A percentile compares a stretch with the other conserved stretches of the same genome.
These are phyloP conservation scores for Hexactinellida sp. DNA, from an alignment of 37 sponge, comb jelly and placozoan species.

Conservation along the genomic window DNA sequence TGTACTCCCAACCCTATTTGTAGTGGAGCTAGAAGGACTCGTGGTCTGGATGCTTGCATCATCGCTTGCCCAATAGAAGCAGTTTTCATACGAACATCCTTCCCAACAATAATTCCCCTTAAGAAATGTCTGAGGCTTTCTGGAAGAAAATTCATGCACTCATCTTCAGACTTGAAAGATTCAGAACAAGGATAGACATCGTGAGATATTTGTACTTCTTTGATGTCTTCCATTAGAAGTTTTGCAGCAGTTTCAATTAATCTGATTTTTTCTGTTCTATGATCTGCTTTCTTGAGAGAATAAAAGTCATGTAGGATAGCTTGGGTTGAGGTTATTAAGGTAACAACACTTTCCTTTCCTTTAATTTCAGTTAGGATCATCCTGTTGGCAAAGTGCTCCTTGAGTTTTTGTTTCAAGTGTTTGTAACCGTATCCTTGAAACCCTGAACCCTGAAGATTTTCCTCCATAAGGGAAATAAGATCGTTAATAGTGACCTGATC, in stretches of 20 bases:
- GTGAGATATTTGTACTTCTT: constrained; percentile 25
- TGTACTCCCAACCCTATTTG: constrained; percentile 19
- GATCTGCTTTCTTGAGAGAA: neutral
- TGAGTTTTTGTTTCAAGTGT: constrained; percentile 19
- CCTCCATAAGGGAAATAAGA: constrained; percentile 19
- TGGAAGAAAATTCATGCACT: neutral
- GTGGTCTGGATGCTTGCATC: constrained; percentile 29
- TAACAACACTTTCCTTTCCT: constrained; percentile 27
- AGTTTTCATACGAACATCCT: neutral
- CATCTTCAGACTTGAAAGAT: constrained; percentile 15
- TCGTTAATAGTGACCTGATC: constrained; percentile 30
- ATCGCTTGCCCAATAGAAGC: neutral
- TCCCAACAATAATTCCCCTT: neutral
- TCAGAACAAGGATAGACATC: constrained; percentile 17
- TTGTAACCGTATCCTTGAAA: constrained; percentile 23
- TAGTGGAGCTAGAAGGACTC: constrained; percentile 30
- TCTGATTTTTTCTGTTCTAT: constrained; percentile 14
- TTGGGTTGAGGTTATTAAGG: constrained; percentile 23
- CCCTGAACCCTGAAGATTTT: too few relatives aligned
- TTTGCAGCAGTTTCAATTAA: constrained; percentile 30
- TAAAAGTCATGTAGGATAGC: constrained; percentile 30
- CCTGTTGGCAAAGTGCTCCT: constrained; percentile 27
- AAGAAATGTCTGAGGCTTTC: neutral
- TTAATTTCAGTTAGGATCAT: constrained; percentile 31
- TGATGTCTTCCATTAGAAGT: constrained; percentile 28